Percentiles rank a stretch among this genome's conserved stretches.
These are phyloP conservation scores for Cotesia typhae DNA, from an alignment of 1,140 invertebrate genomes.

Conservation along the genomic window DNA sequence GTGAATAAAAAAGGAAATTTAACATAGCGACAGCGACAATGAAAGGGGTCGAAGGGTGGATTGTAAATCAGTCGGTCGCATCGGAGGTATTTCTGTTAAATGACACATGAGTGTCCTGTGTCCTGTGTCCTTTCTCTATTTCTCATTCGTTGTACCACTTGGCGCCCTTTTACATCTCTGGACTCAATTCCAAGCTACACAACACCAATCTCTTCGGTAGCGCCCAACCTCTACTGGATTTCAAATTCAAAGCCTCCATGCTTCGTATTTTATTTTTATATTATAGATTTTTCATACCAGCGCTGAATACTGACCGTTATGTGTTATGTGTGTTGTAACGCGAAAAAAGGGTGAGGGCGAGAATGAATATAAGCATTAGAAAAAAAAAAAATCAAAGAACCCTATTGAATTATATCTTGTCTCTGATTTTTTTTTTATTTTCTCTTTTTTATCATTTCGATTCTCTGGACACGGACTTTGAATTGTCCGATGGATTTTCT, in stretches of 20 bases:
- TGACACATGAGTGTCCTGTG: constrained; percentile 57
- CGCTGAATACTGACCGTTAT: constrained; percentile 36
- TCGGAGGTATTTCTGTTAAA: constrained; percentile 64
- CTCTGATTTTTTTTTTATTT: no score
- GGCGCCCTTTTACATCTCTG: constrained; percentile 33
- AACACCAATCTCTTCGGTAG: constrained; percentile 2
- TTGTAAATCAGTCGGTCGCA: constrained; percentile 63
- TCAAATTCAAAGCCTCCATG: constrained; percentile 60
- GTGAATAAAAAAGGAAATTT: constrained; percentile 12
- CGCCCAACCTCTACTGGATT: constrained; percentile 31
- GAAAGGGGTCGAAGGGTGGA: constrained; percentile 24
- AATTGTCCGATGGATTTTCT: constrained; percentile 1
- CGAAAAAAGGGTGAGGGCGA: no score
- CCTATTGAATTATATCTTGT: no score
- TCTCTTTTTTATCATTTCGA: no score
- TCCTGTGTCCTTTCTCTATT: constrained; percentile 22
- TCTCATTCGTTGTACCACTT: constrained; percentile 9
- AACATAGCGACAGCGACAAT: constrained; percentile 27
- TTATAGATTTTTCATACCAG: constrained; percentile 34
- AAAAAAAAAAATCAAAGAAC: no score
- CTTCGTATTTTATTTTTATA: constrained; percentile 31
- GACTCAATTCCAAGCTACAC: no score
- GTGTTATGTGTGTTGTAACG: no score
- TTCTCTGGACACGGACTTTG: no score
- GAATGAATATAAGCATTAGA: no score